Evolutionary conservation across 2,888 invertebrate species (phyloP).

Genomic region (Conops quadrifasciatus): DNA sequence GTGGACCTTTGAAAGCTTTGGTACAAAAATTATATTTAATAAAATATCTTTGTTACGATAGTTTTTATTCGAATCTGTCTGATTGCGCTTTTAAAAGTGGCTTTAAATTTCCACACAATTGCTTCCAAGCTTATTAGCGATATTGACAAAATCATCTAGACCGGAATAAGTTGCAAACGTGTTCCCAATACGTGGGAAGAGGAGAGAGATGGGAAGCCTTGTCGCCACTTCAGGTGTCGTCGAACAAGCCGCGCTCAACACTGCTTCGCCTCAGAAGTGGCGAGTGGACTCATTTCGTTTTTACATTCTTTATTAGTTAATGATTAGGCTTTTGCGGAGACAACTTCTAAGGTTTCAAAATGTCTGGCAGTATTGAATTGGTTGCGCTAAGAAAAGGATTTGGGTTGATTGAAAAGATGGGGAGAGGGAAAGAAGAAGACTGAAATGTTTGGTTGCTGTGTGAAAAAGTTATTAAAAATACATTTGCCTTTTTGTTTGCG

Average conservation of each 20-base stretch:
- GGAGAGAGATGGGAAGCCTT: neutral
- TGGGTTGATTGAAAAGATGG: neutral
- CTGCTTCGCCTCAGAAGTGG: neutral
- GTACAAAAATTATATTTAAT: no score
- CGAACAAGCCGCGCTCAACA: constrained; percentile 37
- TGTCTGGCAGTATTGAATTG: constrained; percentile 5
- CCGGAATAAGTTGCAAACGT: constrained; percentile 35
- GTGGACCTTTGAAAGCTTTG: no score
- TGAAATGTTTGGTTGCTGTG: neutral
- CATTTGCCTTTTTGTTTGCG: neutral
- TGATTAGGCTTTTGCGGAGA: neutral
- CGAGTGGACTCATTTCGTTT: neutral
- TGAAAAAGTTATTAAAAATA: constrained; percentile 18
- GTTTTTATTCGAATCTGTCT: neutral
- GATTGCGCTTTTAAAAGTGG: neutral
- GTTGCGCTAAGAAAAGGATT: neutral
- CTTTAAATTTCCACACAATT: constrained; percentile 25
- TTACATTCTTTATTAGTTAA: neutral
- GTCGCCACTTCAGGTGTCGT: constrained; percentile 33
- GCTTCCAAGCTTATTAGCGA: constrained; percentile 32
- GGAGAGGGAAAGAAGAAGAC: neutral
- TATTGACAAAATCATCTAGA: constrained; percentile 37
- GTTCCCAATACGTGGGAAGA: neutral
- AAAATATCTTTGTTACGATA: no score
- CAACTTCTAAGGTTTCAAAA: constrained; percentile 25